These are phyloP conservation scores for Eubasilissa regina DNA, from an alignment of 1,140 invertebrate species.

Conservation along the genomic window DNA sequence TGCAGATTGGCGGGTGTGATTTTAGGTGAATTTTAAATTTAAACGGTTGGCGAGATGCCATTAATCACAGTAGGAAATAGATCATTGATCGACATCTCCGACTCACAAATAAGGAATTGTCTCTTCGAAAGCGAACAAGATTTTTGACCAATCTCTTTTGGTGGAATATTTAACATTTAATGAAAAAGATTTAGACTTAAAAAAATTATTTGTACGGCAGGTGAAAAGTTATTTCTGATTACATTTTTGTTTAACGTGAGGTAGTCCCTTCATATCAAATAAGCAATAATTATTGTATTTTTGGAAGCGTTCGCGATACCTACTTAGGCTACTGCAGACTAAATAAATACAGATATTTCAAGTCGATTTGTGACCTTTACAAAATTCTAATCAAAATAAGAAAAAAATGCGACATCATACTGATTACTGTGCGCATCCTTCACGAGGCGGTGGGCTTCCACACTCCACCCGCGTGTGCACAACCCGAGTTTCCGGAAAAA, in stretches of 20 bases:
- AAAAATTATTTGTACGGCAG: not conserved
- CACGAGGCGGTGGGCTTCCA: not conserved
- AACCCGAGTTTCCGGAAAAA: not conserved
- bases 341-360: slow-evolving; percentile 3
- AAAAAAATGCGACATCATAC: not conserved
- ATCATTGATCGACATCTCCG: no score
- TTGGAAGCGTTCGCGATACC: slow-evolving; percentile 22
- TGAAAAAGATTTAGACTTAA: not conserved
- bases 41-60: no score
- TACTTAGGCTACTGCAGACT: slow-evolving; percentile 15
- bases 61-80: no score
- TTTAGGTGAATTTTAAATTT: no score
- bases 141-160: not conserved
- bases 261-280: slow-evolving; percentile 35
- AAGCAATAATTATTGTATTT: slow-evolving; percentile 44
- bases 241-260: not conserved
- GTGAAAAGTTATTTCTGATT: not conserved
- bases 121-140: not conserved
- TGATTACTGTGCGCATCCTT: not conserved
- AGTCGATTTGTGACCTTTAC: not conserved
- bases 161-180: slow-evolving; percentile 14
- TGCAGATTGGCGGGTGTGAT: no score
- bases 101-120: no score
- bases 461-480: not conserved
- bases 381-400: slow-evolving; percentile 1